These are phyloP conservation scores for Crossocerus cetratus DNA, from an alignment of 2,888 invertebrate genomes.

Conservation along the genomic window DNA sequence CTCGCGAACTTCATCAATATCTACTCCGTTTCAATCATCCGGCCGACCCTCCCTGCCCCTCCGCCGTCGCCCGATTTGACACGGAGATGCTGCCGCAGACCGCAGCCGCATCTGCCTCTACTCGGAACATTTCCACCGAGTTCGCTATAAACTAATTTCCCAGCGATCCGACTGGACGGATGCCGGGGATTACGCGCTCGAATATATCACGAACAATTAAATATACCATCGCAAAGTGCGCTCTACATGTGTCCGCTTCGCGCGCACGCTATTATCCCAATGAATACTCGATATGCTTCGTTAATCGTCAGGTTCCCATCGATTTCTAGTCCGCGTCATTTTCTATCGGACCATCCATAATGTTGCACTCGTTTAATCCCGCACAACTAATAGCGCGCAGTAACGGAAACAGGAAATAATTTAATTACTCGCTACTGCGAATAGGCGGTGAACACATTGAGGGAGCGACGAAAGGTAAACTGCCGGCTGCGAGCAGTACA, in stretches of 20 bases:
- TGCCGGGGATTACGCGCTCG: too few relatives aligned
- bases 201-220: not conserved
- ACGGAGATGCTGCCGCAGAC: not conserved
- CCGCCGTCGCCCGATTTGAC: not conserved
- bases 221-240: not conserved
- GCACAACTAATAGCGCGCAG: too few relatives aligned
- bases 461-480: too few relatives aligned
- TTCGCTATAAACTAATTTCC: constrained; percentile 31
- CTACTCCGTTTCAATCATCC: constrained; percentile 5
- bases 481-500: too few relatives aligned
- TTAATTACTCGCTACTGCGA: too few relatives aligned
- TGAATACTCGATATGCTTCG: too few relatives aligned
- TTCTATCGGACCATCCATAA: too few relatives aligned
- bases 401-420: too few relatives aligned
- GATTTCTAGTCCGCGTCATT: too few relatives aligned
- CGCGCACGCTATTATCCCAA: not conserved
- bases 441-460: too few relatives aligned
- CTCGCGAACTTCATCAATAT: not conserved
- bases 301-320: too few relatives aligned
- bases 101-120: constrained; percentile 10
- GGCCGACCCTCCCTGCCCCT: not conserved
- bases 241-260: not conserved
- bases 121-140: constrained; percentile 7
- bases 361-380: too few relatives aligned
- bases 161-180: not conserved